phyloP scores from a whole-genome alignment of 92 coral and sea anemone species.

The Paragorgia papillata region DNA sequence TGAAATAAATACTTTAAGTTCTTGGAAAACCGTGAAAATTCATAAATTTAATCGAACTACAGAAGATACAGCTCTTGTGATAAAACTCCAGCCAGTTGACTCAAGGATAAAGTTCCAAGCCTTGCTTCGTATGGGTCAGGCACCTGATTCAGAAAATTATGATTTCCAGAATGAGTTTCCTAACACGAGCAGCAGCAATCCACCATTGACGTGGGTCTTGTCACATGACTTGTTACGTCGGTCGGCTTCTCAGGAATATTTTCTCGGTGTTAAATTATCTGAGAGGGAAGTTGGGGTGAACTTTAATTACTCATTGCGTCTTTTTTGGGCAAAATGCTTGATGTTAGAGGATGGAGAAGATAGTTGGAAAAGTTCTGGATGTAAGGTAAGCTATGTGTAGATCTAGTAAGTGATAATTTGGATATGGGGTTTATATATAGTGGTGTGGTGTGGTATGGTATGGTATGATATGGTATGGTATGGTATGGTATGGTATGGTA shows the following conservation, averaged over 20 bases:
- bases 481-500: no score
- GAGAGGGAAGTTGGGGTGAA: neutral
- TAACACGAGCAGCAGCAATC: constrained; percentile 13
- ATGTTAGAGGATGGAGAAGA: constrained; percentile 76
- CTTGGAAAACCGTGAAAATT: constrained; percentile 71
- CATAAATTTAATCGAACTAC: constrained; percentile 91
- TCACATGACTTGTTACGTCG: constrained; percentile 23
- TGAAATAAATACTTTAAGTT: constrained; percentile 60
- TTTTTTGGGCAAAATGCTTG: constrained; percentile 56
- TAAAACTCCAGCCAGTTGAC: constrained; percentile 68
- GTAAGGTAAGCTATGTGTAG: constrained; percentile 81
- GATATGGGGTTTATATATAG: no score
- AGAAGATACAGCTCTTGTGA: constrained; percentile 69
- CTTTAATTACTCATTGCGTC: constrained; percentile 11
- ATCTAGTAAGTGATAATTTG: no score
- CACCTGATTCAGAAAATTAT: constrained; percentile 51
- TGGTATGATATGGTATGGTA: no score
- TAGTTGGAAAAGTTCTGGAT: constrained; percentile 84
- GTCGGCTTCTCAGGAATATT: constrained; percentile 46
- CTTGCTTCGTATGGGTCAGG: constrained; percentile 27
- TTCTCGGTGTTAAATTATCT: constrained; percentile 72
- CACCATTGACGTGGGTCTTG: constrained; percentile 23
- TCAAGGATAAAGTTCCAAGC: constrained; percentile 53
- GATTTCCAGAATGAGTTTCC: constrained; percentile 50
- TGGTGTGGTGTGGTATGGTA: no score